Conservation (phyloP, 2,888 invertebrate genomes). For the Cacoxenus indagator region DNA sequence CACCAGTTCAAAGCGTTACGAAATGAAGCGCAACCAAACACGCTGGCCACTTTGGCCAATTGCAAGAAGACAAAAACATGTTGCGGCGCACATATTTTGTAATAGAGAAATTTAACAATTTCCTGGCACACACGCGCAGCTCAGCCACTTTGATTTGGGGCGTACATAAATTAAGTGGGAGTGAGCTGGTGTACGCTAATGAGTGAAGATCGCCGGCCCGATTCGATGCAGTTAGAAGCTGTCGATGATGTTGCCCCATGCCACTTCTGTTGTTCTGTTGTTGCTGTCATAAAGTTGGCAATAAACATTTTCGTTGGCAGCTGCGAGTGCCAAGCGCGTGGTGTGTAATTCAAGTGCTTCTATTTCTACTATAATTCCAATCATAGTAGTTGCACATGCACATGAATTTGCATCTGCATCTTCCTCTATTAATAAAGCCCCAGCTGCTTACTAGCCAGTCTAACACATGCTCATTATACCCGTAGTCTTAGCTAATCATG, state of each 20-base stretch:
- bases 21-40: constrained; percentile 28
- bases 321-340: neutral
- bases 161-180: constrained; percentile 36
- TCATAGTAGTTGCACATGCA: no score
- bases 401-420: no score
- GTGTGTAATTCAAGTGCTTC: neutral
- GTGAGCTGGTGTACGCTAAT: constrained; percentile 1
- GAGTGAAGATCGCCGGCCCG: neutral
- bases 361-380: neutral
- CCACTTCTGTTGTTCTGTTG: neutral
- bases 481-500: neutral
- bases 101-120: constrained; percentile 38
- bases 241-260: no score
- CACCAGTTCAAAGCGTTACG: constrained; percentile 10
- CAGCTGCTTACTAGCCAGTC: neutral
- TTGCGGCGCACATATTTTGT: constrained; percentile 14
- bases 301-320: constrained; percentile 19
- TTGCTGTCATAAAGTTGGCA: neutral
- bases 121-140: constrained; percentile 17
- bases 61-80: constrained; percentile 26
- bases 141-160: constrained; percentile 18
- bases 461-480: neutral
- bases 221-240: neutral
- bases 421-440: neutral
- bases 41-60: neutral